Conservation (phyloP, 2,113 vertebrate genomes). For the Dipodomys stephensi region DNA sequence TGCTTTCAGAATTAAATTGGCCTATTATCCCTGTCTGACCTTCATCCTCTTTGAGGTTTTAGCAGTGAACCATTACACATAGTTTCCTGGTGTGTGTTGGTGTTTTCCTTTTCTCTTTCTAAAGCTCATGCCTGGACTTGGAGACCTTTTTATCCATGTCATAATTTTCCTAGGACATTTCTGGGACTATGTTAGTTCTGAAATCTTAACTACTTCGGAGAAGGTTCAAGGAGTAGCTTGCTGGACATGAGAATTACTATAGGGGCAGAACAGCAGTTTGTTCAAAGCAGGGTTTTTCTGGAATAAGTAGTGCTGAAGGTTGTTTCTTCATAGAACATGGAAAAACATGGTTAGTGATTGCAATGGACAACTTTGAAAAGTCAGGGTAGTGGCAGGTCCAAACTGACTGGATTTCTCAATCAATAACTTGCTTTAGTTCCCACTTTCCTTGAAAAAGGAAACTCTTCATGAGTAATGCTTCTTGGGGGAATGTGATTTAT, state of each 20-base stretch:
- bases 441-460: constrained; percentile 37
- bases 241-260: neutral
- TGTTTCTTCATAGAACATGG: neutral
- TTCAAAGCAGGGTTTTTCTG: neutral
- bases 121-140: constrained; percentile 34
- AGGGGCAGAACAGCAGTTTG: neutral
- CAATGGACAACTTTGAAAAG: neutral
- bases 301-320: neutral
- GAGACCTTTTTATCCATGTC: constrained; percentile 30
- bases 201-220: neutral
- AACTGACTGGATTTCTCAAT: neutral
- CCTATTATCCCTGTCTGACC: constrained; percentile 83
- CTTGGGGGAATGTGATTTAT: neutral
- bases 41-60: constrained; percentile 82
- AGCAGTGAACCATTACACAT: constrained; percentile 71
- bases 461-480: neutral
- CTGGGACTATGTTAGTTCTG: constrained; percentile 25
- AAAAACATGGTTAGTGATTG: neutral
- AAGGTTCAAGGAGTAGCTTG: neutral
- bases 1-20: constrained; percentile 81
- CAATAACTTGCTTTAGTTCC: constrained; percentile 10
- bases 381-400: neutral
- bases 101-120: constrained; percentile 32
- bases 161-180: constrained; percentile 38
- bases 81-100: constrained; percentile 60